phyloP scores from a whole-genome alignment of 2,113 vertebrate genomes.

The Crotalus viridis region DNA sequence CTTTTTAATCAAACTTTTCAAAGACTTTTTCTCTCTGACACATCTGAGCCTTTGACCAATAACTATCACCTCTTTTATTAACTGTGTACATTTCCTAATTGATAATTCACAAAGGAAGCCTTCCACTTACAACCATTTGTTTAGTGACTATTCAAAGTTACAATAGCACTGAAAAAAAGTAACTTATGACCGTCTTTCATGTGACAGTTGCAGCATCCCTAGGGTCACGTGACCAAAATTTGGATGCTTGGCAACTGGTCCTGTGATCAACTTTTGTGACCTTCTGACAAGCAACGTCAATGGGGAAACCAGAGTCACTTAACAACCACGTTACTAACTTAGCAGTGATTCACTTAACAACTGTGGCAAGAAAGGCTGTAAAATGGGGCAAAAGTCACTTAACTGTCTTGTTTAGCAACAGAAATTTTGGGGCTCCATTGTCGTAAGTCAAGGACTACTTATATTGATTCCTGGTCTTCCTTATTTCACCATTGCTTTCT shows the following conservation, averaged over 20 bases:
- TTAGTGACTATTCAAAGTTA: not conserved
- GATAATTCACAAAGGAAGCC: slow-evolving; percentile 6
- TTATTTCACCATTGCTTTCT: slow-evolving; percentile 19
- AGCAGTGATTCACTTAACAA: not conserved
- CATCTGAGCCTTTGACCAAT: not conserved
- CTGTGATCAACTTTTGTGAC: not conserved
- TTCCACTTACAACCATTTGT: not conserved
- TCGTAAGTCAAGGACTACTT: not conserved
- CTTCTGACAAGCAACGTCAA: not conserved
- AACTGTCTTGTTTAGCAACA: not conserved
- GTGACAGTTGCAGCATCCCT: not conserved
- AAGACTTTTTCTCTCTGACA: slow-evolving; percentile 8
- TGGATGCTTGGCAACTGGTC: not conserved
- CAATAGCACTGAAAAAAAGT: not conserved
- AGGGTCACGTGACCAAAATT: not conserved
- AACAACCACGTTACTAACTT: not conserved
- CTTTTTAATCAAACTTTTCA: slow-evolving; percentile 20
- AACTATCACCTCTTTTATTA: slow-evolving; percentile 13
- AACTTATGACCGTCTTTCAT: not conserved
- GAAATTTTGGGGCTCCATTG: not conserved
- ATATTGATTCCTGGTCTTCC: not conserved
- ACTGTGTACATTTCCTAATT: slow-evolving; percentile 25
- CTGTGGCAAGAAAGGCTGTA: not conserved
- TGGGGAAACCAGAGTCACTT: not conserved
- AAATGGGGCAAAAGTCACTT: not conserved